Evolutionary conservation across 2,797 vertebrate genomes (phyloP), one percentile per base, ranked within the genome.

Genomic region (Dendrocincla fuliginosa): DNA sequence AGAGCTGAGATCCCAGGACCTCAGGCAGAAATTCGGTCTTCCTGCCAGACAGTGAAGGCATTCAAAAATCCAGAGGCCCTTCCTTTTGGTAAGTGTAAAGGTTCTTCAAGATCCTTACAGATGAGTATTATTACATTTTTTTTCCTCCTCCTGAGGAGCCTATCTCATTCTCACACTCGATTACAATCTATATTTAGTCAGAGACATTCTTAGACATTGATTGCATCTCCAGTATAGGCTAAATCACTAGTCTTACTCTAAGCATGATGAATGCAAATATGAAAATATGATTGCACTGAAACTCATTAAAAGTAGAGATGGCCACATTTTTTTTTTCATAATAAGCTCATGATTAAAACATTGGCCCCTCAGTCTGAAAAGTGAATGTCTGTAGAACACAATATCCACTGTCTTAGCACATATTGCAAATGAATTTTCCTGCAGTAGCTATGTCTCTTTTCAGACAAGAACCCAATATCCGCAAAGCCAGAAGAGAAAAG

Each of bases 181-280:
- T 90, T 89, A 33, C 46, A 84, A 73, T 64, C 86, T 95, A 92
- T 93, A 96, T 96, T 93, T 96, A 95, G 77, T 42, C 44, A 84
- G 55, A 81, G 55, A 61, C 18, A 78, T 90, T 75, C 85, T 81
- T 69, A 86, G 77, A 50, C 61, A 76, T 73, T 95, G 92, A 96
- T 96, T 96, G 64, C 76, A 86, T 75, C 85, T 95, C 49, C 57
- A 88, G 60, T 56, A n/a, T 33, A 94, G 42, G 37, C 27, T 90
- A 64, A 91, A 94, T 95, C 69, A 81, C 90, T 64, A 64, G 33
- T 77, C 90, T 80, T 81, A 56, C 50, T 81, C 32, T 46, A 90
- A 56, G 50, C 35, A 64, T 86, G 92, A 91, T 89, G 92, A 94
- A 88, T 8, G 0, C 37, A 91, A 86, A 30, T 61, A 41, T 41